Evolutionary conservation across 2,113 vertebrate genomes (phyloP).

Genomic region (Dasyornis broadbenti): DNA sequence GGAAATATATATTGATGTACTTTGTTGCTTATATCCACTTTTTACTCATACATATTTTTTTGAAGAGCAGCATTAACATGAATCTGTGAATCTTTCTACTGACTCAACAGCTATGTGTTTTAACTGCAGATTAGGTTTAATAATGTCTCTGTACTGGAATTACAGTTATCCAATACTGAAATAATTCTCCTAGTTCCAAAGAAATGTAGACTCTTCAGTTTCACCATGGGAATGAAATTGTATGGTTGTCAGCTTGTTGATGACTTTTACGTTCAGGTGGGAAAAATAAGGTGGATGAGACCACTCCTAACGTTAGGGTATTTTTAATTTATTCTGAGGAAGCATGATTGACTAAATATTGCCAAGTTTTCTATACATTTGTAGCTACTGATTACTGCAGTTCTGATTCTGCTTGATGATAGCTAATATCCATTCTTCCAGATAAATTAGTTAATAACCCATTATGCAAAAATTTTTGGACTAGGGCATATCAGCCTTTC

Average conservation of each 20-base stretch:
- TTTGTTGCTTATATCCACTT: neutral
- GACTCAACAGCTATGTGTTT: neutral
- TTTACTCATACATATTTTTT: neutral
- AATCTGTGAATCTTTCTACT: neutral
- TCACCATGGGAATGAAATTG: neutral
- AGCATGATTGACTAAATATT: neutral
- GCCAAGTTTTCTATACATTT: neutral
- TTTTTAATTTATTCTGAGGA: neutral
- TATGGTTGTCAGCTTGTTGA: neutral
- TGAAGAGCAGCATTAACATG: neutral
- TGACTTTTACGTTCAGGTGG: neutral
- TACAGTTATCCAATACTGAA: neutral
- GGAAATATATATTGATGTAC: neutral
- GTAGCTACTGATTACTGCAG: neutral
- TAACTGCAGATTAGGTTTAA: neutral
- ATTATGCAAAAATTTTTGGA: neutral
- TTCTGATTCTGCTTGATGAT: neutral
- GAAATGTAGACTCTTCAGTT: neutral
- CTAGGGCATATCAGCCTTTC: neutral
- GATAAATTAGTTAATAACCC: neutral
- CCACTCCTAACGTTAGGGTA: neutral
- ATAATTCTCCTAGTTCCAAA: neutral
- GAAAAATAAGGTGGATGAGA: neutral
- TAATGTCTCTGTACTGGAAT: neutral
- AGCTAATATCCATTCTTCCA: neutral